phyloP scores from a whole-genome alignment of 1,140 invertebrate genomes.

The Popillia japonica region DNA sequence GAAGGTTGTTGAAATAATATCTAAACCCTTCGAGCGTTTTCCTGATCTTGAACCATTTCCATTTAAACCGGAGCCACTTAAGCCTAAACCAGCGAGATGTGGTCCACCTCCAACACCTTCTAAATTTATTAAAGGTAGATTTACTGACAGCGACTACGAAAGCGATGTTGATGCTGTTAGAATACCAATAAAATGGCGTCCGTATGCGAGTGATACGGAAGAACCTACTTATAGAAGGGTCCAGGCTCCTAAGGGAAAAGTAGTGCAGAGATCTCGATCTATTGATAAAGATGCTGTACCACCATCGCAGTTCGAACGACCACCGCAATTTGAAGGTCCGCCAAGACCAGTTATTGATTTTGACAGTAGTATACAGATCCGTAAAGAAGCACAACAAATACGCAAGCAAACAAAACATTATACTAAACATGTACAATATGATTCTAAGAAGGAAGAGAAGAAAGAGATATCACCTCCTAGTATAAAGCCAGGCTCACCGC shows the following conservation, averaged over 20 bases:
- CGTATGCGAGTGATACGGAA: slow-evolving; percentile 73
- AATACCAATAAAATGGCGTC: slow-evolving; percentile 69
- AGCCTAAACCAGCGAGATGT: slow-evolving; percentile 57
- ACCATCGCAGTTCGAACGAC: slow-evolving; percentile 68
- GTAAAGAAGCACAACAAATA: slow-evolving; percentile 51
- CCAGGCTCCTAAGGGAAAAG: slow-evolving; percentile 61
- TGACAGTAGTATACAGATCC: slow-evolving; percentile 53
- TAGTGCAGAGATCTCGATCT: slow-evolving; percentile 62
- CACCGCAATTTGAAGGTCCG: slow-evolving; percentile 63
- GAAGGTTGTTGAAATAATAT: slow-evolving; percentile 46
- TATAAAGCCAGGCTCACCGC: slow-evolving; percentile 65
- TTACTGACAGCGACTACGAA: slow-evolving; percentile 76
- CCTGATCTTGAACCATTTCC: slow-evolving; percentile 66
- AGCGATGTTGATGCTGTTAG: slow-evolving; percentile 69
- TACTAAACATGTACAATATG: slow-evolving; percentile 41
- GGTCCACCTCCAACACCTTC: slow-evolving; percentile 67
- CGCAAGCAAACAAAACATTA: slow-evolving; percentile 53
- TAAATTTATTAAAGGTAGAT: slow-evolving; percentile 69
- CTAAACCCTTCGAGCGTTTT: slow-evolving; percentile 60
- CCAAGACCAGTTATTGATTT: slow-evolving; percentile 61
- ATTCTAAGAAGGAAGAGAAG: slow-evolving; percentile 45
- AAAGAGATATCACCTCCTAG: slow-evolving; percentile 52
- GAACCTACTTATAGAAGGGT: slow-evolving; percentile 67
- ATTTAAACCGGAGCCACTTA: slow-evolving; percentile 61
- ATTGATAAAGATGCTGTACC: slow-evolving; percentile 67